phyloP scores from a whole-genome alignment of 2,797 vertebrate genomes.

The Eurystomus glaucurus region DNA sequence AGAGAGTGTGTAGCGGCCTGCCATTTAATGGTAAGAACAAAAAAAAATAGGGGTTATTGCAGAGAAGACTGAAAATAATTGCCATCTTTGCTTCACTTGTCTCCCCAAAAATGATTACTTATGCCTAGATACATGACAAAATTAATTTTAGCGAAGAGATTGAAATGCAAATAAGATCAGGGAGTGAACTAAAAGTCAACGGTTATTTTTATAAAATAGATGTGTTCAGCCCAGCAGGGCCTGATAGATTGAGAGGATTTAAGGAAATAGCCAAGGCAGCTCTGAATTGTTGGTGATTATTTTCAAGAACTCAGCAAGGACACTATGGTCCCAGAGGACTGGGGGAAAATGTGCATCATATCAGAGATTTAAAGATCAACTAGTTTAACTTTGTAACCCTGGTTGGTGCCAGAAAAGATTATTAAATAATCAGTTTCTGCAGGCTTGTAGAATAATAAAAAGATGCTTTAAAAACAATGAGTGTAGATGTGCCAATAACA shows the following conservation, averaged over 20 bases:
- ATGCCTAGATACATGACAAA: conserved; percentile 23
- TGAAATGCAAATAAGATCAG: conserved; percentile 48
- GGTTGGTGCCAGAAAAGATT: background rate
- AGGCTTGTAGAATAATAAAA: background rate
- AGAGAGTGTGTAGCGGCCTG: background rate
- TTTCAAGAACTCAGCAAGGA: background rate
- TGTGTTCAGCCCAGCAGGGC: background rate
- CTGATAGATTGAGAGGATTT: background rate
- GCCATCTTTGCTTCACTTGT: background rate
- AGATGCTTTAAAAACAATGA: background rate
- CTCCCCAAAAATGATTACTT: background rate
- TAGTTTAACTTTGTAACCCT: background rate
- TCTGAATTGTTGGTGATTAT: background rate
- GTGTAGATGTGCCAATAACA: background rate
- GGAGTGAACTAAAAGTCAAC: background rate
- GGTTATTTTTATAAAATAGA: conserved; percentile 42
- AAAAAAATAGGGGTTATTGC: background rate
- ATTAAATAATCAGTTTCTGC: background rate
- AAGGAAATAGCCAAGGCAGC: background rate
- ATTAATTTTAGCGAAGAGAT: conserved; percentile 52
- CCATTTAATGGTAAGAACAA: background rate
- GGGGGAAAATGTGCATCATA: accelerated
- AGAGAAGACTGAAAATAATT: conserved; percentile 41
- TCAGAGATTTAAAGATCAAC: background rate
- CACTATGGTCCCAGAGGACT: background rate